Conservation (phyloP, 2,888 invertebrate genomes). For the Lasioglossum malachurum region DNA sequence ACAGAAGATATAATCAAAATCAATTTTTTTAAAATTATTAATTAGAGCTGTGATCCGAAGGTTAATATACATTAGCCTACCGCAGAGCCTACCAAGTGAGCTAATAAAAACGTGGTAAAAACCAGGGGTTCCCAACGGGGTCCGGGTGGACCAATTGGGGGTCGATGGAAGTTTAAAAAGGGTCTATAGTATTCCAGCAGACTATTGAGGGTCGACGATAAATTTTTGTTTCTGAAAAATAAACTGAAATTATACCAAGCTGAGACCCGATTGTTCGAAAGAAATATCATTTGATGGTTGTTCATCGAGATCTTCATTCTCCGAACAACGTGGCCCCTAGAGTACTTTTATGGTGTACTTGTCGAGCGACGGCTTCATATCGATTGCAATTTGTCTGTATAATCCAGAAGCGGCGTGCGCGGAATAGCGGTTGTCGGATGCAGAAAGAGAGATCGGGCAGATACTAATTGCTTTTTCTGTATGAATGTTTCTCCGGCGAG, state of each 20-base stretch:
- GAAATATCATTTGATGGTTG: background rate
- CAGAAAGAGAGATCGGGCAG: slow-evolving; percentile 49
- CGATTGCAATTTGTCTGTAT: slow-evolving; percentile 44
- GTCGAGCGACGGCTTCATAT: slow-evolving; percentile 16
- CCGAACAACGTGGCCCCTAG: background rate
- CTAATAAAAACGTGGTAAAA: too few relatives aligned
- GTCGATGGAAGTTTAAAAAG: too few relatives aligned
- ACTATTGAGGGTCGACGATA: too few relatives aligned
- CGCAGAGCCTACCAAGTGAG: too few relatives aligned
- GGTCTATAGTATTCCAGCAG: too few relatives aligned
- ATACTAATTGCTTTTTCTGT: slow-evolving; percentile 54
- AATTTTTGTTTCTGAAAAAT: too few relatives aligned
- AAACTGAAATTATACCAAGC: background rate
- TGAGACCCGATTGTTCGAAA: background rate
- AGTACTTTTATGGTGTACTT: slow-evolving; percentile 1
- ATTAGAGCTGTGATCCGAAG: too few relatives aligned
- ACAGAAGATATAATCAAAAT: too few relatives aligned
- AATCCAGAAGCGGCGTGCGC: slow-evolving; percentile 11
- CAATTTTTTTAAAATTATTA: too few relatives aligned
- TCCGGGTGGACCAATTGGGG: too few relatives aligned
- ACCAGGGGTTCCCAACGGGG: too few relatives aligned
- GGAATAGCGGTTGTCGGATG: slow-evolving; percentile 37
- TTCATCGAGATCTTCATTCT: background rate
- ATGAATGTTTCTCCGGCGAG: slow-evolving; percentile 21
- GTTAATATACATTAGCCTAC: too few relatives aligned